A percentile compares a stretch with the other conserved stretches of the same genome.
Evolutionary conservation across 2,888 invertebrate genomes (phyloP).

Genomic region (Dorcus hopei): DNA sequence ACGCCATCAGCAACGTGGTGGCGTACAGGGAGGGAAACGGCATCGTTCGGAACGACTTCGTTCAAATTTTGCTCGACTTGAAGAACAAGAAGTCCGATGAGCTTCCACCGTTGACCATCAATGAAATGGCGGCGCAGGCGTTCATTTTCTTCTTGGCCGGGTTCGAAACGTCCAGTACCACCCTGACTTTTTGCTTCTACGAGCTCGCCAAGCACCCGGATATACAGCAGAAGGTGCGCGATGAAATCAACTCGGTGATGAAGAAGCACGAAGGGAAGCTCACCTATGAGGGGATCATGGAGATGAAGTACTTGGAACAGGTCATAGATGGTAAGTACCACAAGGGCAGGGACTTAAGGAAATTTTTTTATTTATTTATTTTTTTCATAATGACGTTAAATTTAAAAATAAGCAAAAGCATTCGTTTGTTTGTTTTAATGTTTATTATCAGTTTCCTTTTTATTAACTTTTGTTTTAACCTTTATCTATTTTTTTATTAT

Average conservation of each 20-base stretch:
- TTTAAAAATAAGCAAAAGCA: too few relatives aligned
- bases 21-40: background rate
- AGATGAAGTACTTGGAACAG: conserved; percentile 51
- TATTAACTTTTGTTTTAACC: too few relatives aligned
- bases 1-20: conserved; percentile 1
- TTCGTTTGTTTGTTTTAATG: too few relatives aligned
- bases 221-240: conserved; percentile 47
- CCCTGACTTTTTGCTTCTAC: conserved; percentile 44
- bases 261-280: conserved; percentile 38
- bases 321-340: conserved; percentile 42
- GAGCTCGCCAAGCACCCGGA: conserved; percentile 45
- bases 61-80: conserved; percentile 8
- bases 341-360: background rate
- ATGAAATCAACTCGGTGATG: conserved; percentile 42
- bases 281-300: conserved; percentile 46
- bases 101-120: conserved; percentile 14
- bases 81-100: conserved; percentile 5
- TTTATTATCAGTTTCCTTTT: too few relatives aligned
- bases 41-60: conserved; percentile 5
- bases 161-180: conserved; percentile 51
- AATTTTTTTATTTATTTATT: too few relatives aligned
- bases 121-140: conserved; percentile 38
- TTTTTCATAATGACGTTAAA: too few relatives aligned
- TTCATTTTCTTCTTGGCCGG: conserved; percentile 45
- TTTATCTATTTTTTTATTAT: too few relatives aligned